Evolutionary conservation across 2,113 vertebrate genomes (phyloP), one percentile per base, ranked within the genome.

Genomic region (Malurus elegans): DNA sequence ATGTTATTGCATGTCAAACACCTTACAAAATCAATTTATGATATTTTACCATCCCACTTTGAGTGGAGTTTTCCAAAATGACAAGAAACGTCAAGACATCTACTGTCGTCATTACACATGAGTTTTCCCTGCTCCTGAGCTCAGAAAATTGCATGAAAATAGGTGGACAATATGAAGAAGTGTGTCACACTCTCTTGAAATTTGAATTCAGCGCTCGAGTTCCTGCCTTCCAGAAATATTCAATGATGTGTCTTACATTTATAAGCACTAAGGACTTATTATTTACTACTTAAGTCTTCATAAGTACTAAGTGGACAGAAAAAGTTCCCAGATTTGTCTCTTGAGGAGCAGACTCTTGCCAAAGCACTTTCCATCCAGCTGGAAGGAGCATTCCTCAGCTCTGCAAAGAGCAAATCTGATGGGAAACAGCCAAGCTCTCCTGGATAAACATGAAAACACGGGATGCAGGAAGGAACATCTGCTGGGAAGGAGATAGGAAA

Each of bases 131-230:
- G 10, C 19, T 86, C 19, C 51, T 69, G 17, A 65, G 28, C n/a
- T 53, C 65, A 90, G 16, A 64, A 71, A 51, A 3, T 4, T 44
- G 13, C 19, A 44, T 26, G 4, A 42, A 87, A 69, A 26, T n/a
- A 80, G 5, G 5, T 56, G 58, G 48, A 50, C 13, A 58, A 28
- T 6, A 32, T 10, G 4, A 0, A 0, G 25, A 7, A 79, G 3
- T 40, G 14, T 26, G 17, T 51, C 32, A 23, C 18, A 1, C 1
- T 69, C 18, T 86, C 54, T 54, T 73, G 38, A 73, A 73, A 58
- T 61, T 48, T 58, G 23, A 88, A 72, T 90, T 65, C 71, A 82
- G 25, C 28, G 15, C 88, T 86, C 21, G 19, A 87, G 12, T 36
- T 88, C 21, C 62, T 95, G 54, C 23, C 8, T 69, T 47, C 18